Base-by-base conservation (phyloP, 2,888 invertebrate species). In the Phyllotreta cruciferae region DNA sequence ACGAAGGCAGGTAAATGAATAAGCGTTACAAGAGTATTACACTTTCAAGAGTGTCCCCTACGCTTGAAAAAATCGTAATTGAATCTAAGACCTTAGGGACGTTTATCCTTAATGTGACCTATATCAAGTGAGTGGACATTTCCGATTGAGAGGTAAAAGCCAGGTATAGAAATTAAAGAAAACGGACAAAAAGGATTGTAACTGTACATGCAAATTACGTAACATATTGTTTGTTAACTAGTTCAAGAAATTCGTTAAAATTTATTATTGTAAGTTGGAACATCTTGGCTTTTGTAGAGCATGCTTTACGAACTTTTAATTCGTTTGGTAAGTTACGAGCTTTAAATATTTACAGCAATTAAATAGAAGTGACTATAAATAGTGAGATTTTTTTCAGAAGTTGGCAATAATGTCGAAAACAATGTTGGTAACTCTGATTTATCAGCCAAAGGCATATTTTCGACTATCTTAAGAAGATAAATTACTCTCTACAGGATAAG, bases 61-160 rank as follows among this genome's bases (percentile, higher is more conserved):
- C 24, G 41, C 34, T 42, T 58, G 58, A 60, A 66, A 62, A 69
- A 70, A 71, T 72, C 74, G 75, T 75, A 75, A 75, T 73, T 74
- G 74, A 77, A 76, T 77, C 73, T 54, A 56, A 60, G 50, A 54
- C 56, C 57, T 37, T 44, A 54, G 14, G 56, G 62, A 52, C 55
- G 34, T 77, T 75, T 75, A 74, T 62, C 42, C 45, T 77, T 75
- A 75, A 75, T 74, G 70, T 70, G 76, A 78, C 78, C 79, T 74
- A 77, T 76, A 79, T 79, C 78, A 78, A 76, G 66, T 70, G 63
- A 73, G 69, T 72, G 78, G 78, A 77, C 78, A 75, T 77, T 79
- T 79, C 78, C 79, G 77, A 78, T 78, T 76, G 75, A 70, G 72
- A 66, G 70, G 71, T 69, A 69, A 36, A 54, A 60, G 68, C 55